Conservation (phyloP, 2,113 vertebrate genomes). For the Ammospiza nelsoni region DNA sequence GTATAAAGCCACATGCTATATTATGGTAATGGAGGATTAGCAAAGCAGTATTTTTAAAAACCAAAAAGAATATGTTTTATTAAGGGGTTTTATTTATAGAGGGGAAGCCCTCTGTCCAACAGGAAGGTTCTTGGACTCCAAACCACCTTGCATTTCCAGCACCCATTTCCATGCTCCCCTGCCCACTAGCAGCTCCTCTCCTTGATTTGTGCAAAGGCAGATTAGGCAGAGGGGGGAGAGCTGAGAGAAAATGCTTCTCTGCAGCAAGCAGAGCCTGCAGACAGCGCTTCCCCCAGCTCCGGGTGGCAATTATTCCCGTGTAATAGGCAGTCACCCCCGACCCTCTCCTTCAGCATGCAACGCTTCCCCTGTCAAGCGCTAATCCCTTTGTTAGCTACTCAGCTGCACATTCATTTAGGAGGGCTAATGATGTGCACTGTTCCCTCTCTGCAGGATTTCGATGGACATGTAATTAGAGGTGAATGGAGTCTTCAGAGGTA, state of each 20-base stretch:
- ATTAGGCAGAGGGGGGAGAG: not conserved
- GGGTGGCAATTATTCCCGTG: constrained; percentile 17
- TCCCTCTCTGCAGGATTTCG: constrained; percentile 24
- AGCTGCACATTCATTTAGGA: constrained; percentile 48
- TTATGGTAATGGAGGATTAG: not conserved
- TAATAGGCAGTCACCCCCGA: not conserved
- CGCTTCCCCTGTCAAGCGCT: not conserved
- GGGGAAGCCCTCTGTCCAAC: not conserved
- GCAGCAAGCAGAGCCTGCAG: not conserved
- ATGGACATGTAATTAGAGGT: constrained; percentile 52
- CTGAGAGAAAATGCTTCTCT: not conserved
- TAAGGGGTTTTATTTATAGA: not conserved
- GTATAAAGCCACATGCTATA: not conserved
- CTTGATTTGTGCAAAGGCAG: not conserved
- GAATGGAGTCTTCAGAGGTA: constrained; percentile 5
- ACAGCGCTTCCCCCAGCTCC: not conserved
- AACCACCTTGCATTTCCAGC: not conserved
- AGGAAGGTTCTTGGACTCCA: not conserved
- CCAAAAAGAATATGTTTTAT: not conserved
- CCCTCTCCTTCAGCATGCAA: not conserved
- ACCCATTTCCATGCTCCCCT: fast-evolving
- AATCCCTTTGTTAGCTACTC: constrained; percentile 53
- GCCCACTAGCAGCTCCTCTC: not conserved
- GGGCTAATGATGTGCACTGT: constrained; percentile 48
- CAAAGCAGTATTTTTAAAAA: not conserved